Evolutionary conservation across 1,140 invertebrate genomes (phyloP).

Genomic region (Caenorhabditis remanei): DNA sequence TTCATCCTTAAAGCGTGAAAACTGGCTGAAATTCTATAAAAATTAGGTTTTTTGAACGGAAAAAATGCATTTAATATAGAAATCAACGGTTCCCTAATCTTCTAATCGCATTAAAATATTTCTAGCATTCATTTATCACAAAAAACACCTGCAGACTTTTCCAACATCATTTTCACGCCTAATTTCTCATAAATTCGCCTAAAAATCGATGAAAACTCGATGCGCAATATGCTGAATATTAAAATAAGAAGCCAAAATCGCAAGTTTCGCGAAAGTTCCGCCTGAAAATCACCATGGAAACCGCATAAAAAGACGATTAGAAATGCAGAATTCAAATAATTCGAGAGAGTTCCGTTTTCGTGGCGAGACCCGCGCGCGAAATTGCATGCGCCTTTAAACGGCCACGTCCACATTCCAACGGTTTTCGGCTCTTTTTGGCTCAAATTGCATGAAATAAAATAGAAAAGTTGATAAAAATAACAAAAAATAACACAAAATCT

Average conservation of each 20-base stretch:
- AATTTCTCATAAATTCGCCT: background rate
- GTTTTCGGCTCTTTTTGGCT: background rate
- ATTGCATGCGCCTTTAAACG: conserved; percentile 40
- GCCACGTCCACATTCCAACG: background rate
- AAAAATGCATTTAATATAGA: no score
- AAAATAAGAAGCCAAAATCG: background rate
- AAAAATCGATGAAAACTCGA: background rate
- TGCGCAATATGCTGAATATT: background rate
- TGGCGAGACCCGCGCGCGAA: background rate
- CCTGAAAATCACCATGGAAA: conserved; percentile 32
- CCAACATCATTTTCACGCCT: no score
- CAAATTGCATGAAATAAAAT: background rate
- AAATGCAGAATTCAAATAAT: conserved; percentile 36
- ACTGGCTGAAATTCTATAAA: background rate
- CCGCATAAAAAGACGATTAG: background rate
- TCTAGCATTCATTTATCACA: no score
- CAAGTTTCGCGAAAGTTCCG: background rate
- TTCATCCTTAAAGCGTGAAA: no score
- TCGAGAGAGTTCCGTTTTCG: conserved; percentile 33
- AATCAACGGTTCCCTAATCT: no score
- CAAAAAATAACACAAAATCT: background rate
- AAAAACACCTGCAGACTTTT: no score
- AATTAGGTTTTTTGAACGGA: background rate
- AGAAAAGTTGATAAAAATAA: background rate
- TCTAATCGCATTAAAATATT: no score